Evolutionary conservation across 2,797 vertebrate genomes (phyloP).

Genomic region (Amblyopsis hoosieri): DNA sequence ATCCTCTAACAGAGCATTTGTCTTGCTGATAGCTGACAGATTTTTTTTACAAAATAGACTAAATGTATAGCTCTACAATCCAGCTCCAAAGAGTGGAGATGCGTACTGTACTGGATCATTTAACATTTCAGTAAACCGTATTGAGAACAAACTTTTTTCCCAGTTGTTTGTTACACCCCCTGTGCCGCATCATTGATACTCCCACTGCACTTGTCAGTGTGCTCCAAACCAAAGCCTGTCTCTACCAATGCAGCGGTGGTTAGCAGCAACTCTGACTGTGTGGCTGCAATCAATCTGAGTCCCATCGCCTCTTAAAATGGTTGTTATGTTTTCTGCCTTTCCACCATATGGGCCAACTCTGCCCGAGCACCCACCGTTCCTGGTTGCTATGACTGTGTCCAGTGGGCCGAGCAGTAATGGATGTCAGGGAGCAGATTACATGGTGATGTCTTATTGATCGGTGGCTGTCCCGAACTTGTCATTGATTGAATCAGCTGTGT

Average conservation of each 20-base stretch:
- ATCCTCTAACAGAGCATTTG: too few relatives aligned
- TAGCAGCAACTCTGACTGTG: constrained; percentile 27
- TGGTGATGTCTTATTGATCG: constrained; percentile 55
- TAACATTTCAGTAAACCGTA: too few relatives aligned
- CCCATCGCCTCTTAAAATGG: constrained; percentile 31
- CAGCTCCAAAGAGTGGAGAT: too few relatives aligned
- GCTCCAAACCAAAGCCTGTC: constrained; percentile 29
- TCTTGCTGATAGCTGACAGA: too few relatives aligned
- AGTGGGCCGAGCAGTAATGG: constrained; percentile 40
- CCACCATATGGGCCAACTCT: constrained; percentile 34
- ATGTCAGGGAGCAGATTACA: constrained; percentile 56
- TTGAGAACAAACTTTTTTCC: constrained; percentile 20
- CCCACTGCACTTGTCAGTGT: constrained; percentile 28
- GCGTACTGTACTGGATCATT: too few relatives aligned
- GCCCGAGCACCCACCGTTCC: constrained; percentile 11
- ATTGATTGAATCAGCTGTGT: constrained; percentile 53
- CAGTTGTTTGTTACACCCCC: constrained; percentile 29
- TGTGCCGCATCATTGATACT: constrained; percentile 24
- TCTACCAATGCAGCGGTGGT: constrained; percentile 40
- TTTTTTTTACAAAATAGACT: too few relatives aligned
- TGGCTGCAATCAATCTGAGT: constrained; percentile 45
- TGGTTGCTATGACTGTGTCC: constrained; percentile 38
- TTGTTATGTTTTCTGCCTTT: constrained; percentile 36
- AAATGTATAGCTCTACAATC: too few relatives aligned
- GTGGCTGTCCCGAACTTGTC: constrained; percentile 26